These are phyloP conservation scores for Biston stratarius DNA, from an alignment of 2,888 invertebrate species.

Conservation along the genomic window DNA sequence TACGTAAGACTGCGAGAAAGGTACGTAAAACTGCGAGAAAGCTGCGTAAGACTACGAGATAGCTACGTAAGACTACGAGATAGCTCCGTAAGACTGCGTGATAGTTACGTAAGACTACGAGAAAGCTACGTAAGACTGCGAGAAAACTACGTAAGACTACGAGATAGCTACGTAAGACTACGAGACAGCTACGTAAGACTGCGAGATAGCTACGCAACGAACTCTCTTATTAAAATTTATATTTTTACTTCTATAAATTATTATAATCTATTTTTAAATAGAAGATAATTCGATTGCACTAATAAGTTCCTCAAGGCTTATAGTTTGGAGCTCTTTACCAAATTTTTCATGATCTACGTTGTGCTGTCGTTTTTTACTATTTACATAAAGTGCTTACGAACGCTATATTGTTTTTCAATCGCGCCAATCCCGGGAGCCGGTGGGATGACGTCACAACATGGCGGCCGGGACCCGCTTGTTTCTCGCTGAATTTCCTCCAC, in stretches of 20 bases:
- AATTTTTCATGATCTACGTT: background rate
- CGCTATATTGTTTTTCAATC: constrained; percentile 52
- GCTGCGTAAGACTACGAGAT: too few relatives aligned
- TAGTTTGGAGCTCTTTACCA: background rate
- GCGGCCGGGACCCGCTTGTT: constrained; percentile 40
- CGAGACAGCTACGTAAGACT: background rate
- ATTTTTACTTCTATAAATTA: too few relatives aligned
- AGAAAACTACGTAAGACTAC: background rate
- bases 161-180: background rate
- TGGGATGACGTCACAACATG: constrained; percentile 55
- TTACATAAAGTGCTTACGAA: constrained; percentile 39
- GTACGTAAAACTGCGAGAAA: too few relatives aligned
- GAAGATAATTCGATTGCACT: too few relatives aligned
- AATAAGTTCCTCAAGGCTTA: too few relatives aligned
- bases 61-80: too few relatives aligned
- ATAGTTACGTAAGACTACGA: too few relatives aligned
- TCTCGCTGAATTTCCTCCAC: constrained; percentile 40
- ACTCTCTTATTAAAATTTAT: background rate
- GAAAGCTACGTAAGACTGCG: too few relatives aligned
- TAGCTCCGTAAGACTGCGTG: too few relatives aligned
- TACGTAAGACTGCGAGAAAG: too few relatives aligned
- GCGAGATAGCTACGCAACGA: background rate
- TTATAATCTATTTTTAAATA: too few relatives aligned
- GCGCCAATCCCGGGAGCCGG: constrained; percentile 30
- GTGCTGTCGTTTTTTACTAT: constrained; percentile 34